Evolutionary conservation across 2,113 vertebrate genomes (phyloP).

Genomic region (Hipposideros armiger): DNA sequence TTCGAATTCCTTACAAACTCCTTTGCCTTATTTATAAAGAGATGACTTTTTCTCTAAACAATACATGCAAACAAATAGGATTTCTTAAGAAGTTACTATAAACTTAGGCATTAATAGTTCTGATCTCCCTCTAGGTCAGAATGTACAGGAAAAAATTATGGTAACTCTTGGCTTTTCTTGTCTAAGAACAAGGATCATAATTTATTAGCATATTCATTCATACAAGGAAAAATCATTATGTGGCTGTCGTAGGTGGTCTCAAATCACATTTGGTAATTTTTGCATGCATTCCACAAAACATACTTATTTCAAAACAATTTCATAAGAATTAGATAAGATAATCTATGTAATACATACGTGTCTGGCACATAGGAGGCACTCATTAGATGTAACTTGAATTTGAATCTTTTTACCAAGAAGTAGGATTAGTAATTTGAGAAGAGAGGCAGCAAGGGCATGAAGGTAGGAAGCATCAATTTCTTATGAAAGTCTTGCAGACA

Average conservation of each 20-base stretch:
- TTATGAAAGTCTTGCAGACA: constrained; percentile 76
- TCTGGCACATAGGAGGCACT: constrained; percentile 43
- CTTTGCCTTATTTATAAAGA: not conserved
- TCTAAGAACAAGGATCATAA: not conserved
- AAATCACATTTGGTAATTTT: constrained; percentile 6
- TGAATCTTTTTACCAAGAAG: constrained; percentile 68
- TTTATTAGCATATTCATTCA: not conserved
- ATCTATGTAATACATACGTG: constrained; percentile 30
- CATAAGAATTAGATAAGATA: constrained; percentile 24
- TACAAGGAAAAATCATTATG: not conserved
- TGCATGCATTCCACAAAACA: not conserved
- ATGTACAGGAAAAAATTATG: not conserved
- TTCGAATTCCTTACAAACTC: not conserved
- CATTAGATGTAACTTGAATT: constrained; percentile 63
- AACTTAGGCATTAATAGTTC: not conserved
- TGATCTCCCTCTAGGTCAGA: constrained; percentile 13
- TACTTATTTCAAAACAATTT: constrained; percentile 44
- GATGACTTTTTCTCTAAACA: not conserved
- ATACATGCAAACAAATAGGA: not conserved
- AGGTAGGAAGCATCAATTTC: constrained; percentile 75
- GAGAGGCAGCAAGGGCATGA: constrained; percentile 46
- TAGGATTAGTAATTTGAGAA: constrained; percentile 64
- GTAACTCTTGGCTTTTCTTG: not conserved
- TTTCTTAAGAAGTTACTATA: constrained; percentile 15
- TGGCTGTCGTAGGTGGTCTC: not conserved